These are phyloP conservation scores for Drosophila quasianomalipes DNA, from an alignment of 2,888 invertebrate species.

Conservation along the genomic window DNA sequence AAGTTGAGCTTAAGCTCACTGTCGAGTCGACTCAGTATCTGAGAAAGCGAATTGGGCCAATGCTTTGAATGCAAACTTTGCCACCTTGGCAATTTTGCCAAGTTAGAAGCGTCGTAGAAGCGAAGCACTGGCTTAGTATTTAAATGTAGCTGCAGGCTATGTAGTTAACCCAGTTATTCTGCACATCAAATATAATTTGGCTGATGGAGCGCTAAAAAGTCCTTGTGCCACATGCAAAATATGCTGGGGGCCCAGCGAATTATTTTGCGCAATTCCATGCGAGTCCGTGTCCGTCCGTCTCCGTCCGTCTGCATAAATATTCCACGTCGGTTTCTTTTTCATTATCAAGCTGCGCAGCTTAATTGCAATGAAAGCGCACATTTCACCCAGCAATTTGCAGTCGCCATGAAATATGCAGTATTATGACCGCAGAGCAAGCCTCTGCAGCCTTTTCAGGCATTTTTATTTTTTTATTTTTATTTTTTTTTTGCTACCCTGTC, in stretches of 20 bases:
- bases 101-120: constrained; percentile 23
- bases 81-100: constrained; percentile 17
- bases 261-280: constrained; percentile 40
- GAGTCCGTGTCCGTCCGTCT: neutral
- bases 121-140: constrained; percentile 3
- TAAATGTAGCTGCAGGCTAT: constrained; percentile 6
- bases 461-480: no score
- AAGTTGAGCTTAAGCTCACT: constrained; percentile 24
- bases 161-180: constrained; percentile 61
- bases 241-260: constrained; percentile 7
- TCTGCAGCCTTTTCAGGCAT: constrained; percentile 25
- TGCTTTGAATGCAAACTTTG: constrained; percentile 23
- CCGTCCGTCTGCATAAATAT: neutral
- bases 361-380: constrained; percentile 77
- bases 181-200: constrained; percentile 43
- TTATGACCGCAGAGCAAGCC: constrained; percentile 43
- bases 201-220: constrained; percentile 47
- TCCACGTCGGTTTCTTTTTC: constrained; percentile 47
- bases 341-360: constrained; percentile 71
- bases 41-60: constrained; percentile 21
- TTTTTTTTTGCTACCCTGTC: neutral
- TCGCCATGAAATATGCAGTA: constrained; percentile 63
- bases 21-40: neutral
- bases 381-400: constrained; percentile 72
- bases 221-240: constrained; percentile 68